A percentile compares a stretch with the other conserved stretches of the same genome.
phyloP scores from a whole-genome alignment of 2,888 invertebrate genomes.

The Lordiphosa andalusiaca region DNA sequence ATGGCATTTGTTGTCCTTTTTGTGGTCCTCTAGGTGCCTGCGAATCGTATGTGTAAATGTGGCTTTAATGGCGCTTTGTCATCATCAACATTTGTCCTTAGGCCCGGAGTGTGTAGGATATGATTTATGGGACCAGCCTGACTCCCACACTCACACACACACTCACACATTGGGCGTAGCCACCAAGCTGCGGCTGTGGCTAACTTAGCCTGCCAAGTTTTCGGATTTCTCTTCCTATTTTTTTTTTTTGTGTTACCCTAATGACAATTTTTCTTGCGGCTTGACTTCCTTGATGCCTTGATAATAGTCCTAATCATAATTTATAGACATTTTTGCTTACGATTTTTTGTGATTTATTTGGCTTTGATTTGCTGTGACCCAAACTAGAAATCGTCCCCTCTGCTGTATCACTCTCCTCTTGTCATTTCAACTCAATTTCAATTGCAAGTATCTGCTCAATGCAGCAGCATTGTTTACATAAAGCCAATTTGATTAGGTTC shows the following conservation, averaged over 20 bases:
- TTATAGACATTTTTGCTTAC: conserved; percentile 54
- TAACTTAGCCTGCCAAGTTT: conserved; percentile 41
- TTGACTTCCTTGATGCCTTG: conserved; percentile 42
- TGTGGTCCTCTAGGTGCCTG: conserved; percentile 28
- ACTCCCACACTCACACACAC: conserved; percentile 14
- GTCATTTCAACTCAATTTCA: conserved; percentile 60
- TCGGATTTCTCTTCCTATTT: conserved; percentile 20
- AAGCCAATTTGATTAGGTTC: conserved; percentile 64
- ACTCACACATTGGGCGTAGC: conserved; percentile 19
- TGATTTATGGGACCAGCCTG: conserved; percentile 22
- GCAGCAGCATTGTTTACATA: conserved; percentile 57
- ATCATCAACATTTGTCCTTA: conserved; percentile 77
- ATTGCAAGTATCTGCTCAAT: conserved; percentile 36
- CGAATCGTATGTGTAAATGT: conserved; percentile 65
- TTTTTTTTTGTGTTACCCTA: conserved; percentile 34
- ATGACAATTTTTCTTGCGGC: conserved; percentile 69
- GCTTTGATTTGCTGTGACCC: conserved; percentile 37
- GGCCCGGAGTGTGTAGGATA: conserved; percentile 32
- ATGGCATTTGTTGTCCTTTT: conserved; percentile 57
- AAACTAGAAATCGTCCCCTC: not conserved
- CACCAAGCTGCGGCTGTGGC: conserved; percentile 50
- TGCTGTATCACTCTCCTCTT: conserved; percentile 64
- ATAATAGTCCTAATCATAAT: conserved; percentile 71
- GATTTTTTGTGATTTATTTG: conserved; percentile 51
- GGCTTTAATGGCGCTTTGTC: conserved; percentile 77